Base-by-base conservation (phyloP, 2,113 vertebrate species). In the Cyprinodon tularosa region DNA sequence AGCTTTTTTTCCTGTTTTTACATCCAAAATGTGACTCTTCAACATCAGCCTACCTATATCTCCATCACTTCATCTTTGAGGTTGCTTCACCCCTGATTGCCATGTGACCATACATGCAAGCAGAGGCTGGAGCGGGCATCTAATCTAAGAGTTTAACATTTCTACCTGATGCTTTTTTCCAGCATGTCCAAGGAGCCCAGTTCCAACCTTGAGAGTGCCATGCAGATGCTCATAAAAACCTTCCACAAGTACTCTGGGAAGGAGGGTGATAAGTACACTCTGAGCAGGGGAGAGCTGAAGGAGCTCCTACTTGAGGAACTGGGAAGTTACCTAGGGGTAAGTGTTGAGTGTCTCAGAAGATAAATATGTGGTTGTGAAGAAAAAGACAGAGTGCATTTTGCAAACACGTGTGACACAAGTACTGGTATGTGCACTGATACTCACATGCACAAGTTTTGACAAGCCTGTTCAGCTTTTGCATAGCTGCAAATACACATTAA, bases 191-290 rank as follows among this genome's bases (percentile, higher is more conserved):
- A 93, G 84, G 94, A 95, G 81, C 94, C 94, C 72, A 93, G 71
- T 91, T 91, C 94, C 88, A 90, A 93, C 89, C 86, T 95, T 89
- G 94, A 95, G 87, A 94, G 88, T 63, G 94, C 94, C 88, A 94
- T 97, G 95, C 92, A 95, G 76, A 95, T 95, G 60, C 90, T 97
- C 85, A 96, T 96, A 76, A 94, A 91, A 82, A 95, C 94, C 67
- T 97, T 96, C 90, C 96, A 96, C 86, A 96, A 96, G 84, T 96
- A 97, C 20, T 95, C 95, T 0, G 95, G 96, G 12, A 94, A 93
- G 88, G 95, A 97, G 80, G 96, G 95, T 0, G 93, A 96, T 93
- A 96, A 96, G 72, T 94, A 94, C 77, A 96, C 95, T 0, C 91
- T 96, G 68, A 96, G 95, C 82, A 81, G 92, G 66, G 90, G 77